Evolutionary conservation across 1,140 invertebrate genomes (phyloP), one percentile per base, ranked within the genome.

Genomic region (Drosophila kepulauana): DNA sequence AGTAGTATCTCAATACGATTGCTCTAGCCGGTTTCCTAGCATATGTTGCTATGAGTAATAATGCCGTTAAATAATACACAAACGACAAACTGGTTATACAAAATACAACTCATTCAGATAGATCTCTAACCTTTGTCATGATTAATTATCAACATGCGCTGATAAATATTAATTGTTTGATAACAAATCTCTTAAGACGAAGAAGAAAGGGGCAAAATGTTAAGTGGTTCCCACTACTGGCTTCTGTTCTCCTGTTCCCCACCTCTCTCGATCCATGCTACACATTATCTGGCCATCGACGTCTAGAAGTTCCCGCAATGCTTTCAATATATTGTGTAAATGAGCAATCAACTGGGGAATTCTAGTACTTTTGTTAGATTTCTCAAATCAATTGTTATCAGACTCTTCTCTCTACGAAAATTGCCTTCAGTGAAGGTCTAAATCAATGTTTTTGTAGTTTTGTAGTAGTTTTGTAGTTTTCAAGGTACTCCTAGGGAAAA

Each of bases 101-200:
- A 43, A 25, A 43, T 43, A 13, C 41, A 43, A 43, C 7, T 38
- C 35, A 38, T 10, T 38, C 35, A 10, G 35, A 43, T 13, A 13
- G 3, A 13, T 43, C 41, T 38, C 35, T 38, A 43, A 7, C n/a
- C 11, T 25, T 3, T n/a, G 41, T 7, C 5, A 5, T 13, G 41
- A 43, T 43, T n/a, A 43, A 43, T 43, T 43, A 3, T n/a, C 41
- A 13, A 43, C n/a, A 3, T 43, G n/a, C n/a, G 20, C n/a, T 10
- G 1, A 54, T 54, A 33, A 33, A 15, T 54, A 51, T 38, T 51
- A 35, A 63, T 63, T 63, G 6, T 7, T 2, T 46, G 45, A 33
- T 48, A 33, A 61, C 6, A 48, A 15, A 30, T 46, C 4, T 30
- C 2, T 16, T 13, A 13, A 3, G 7, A 8, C 30, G 45, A 13